phyloP scores from a whole-genome alignment of 1,140 invertebrate species.

The Eueides isabella region DNA sequence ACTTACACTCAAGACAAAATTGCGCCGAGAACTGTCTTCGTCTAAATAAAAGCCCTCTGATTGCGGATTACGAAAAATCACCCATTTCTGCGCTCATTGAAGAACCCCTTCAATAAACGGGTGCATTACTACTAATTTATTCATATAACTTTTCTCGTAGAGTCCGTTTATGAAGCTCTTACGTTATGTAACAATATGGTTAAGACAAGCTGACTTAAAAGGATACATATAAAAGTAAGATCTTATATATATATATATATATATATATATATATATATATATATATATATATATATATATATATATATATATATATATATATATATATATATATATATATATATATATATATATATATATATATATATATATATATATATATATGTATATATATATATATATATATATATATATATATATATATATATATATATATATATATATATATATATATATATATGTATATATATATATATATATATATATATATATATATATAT shows the following conservation, averaged over 20 bases:
- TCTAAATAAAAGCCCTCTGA: constrained; percentile 43
- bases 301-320: background rate
- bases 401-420: background rate
- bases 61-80: constrained; percentile 55
- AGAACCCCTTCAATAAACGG: constrained; percentile 32
- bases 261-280: background rate
- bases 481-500: background rate
- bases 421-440: background rate
- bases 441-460: background rate
- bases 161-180: background rate
- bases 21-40: constrained; percentile 52
- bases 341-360: background rate
- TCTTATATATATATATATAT: background rate
- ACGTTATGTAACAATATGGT: background rate
- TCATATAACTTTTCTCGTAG: constrained; percentile 20
- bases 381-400: background rate
- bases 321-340: background rate
- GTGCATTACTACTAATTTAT: constrained; percentile 36
- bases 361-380: background rate
- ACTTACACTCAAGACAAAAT: constrained; percentile 58
- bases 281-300: background rate
- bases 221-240: background rate
- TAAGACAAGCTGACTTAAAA: background rate
- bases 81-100: constrained; percentile 23
- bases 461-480: background rate